Conservation (phyloP, 2,888 invertebrate genomes). For the Drosophila falleni region DNA sequence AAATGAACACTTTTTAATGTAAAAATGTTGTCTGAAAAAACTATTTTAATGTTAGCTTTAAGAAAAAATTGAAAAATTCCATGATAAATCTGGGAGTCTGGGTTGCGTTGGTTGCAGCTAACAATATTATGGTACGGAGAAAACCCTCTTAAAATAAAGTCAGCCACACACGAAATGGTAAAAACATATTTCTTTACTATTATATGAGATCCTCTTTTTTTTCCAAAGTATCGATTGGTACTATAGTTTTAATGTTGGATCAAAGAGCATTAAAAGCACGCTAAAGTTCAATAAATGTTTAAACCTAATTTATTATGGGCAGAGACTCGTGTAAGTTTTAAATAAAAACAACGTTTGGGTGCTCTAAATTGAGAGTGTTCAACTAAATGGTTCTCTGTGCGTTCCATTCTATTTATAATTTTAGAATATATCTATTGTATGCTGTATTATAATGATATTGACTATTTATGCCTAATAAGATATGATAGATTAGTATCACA, state of each 20-base stretch:
- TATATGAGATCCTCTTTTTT: background rate
- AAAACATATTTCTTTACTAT: background rate
- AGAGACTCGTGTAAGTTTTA: background rate
- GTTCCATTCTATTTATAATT: too few species aligned
- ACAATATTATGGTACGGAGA: background rate
- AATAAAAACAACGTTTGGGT: background rate
- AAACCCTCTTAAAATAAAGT: background rate
- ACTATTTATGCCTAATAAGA: too few species aligned
- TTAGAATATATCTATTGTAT: too few species aligned
- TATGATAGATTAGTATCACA: too few species aligned
- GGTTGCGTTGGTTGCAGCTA: background rate
- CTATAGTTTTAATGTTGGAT: background rate
- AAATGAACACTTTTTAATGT: background rate
- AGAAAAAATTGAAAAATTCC: too few species aligned
- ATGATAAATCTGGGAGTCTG: background rate
- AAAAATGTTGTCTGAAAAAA: too few species aligned
- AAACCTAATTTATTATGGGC: background rate
- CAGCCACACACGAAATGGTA: background rate
- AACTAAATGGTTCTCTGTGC: background rate
- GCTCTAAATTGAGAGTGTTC: background rate
- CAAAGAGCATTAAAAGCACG: background rate
- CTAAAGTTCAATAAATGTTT: background rate
- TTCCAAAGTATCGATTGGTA: background rate
- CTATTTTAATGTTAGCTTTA: too few species aligned
- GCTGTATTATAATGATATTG: too few species aligned